Base-by-base conservation (phyloP, 35 echinoderm and acorn worm genomes). In the Ophiothrix spiculata region DNA sequence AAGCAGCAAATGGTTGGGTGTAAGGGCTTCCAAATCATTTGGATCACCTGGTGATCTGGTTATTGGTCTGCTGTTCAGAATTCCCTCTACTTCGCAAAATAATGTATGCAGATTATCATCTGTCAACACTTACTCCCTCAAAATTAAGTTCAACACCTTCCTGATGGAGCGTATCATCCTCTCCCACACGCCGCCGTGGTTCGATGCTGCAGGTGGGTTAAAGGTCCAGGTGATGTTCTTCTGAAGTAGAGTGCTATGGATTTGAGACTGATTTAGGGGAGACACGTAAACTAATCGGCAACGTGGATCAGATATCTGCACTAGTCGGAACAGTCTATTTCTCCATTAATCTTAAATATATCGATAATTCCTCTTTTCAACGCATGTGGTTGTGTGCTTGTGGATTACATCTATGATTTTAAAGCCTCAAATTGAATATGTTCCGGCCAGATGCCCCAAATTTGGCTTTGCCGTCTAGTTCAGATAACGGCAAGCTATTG, bases 131-230 rank as follows among this genome's bases (percentile, higher is more conserved):
- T 96, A 86, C 34, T 96, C 33, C n/a, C 60, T 87, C 33, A 37
- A 84, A 0, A 94, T n/a, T 4, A 74, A 82, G 31, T 35, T 10
- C 38, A 93, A 14, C 21, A 93, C 21, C 39, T 80, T 86, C 4
- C 88, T 45, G 16, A 77, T 56, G 0, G 93, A 83, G 45, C 88
- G 41, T 21, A 97, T 97, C 32, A 81, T 75, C 21, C 87, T 49
- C 75, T 97, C 90, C 94, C 94, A 97, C 0, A 77, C 90, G 21
- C 94, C 90, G 32, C 94, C 94, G 73, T 86, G 77, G 36, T 97
- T 86, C 0, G 81, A 89, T 11, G 85, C 81, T 31, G 11, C 25
- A 3, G 90, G 94, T 41, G 83, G 81, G 74, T 91, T 97, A n/a
- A 97, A 97, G 23, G n/a, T 77, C 90, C 89, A 97, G 0, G 54